Evolutionary conservation across 2,888 invertebrate genomes (phyloP).

Genomic region (Azorinus chamasolen): DNA sequence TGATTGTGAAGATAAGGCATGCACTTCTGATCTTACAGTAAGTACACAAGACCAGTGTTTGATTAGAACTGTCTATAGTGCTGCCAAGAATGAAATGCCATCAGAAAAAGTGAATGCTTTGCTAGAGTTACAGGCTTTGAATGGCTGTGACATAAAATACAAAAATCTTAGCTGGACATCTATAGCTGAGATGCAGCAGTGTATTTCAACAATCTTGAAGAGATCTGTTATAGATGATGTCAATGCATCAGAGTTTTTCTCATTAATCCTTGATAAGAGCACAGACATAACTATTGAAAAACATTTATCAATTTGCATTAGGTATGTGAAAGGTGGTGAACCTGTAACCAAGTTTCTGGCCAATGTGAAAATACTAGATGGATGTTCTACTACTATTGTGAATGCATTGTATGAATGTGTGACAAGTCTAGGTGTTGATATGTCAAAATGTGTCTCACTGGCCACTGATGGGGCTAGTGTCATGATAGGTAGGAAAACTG

Average conservation of each 20-base stretch:
- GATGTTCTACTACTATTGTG: slow-evolving; percentile 48
- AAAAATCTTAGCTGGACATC: slow-evolving; percentile 1
- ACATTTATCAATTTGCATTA: slow-evolving; percentile 31
- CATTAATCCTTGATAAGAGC: slow-evolving; percentile 49
- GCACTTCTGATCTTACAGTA: no score
- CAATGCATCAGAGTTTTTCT: slow-evolving; percentile 15
- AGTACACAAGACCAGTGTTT: no score
- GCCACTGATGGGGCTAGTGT: slow-evolving; percentile 10
- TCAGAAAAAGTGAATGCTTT: no score
- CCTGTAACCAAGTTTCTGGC: no score
- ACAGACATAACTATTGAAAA: slow-evolving; percentile 50
- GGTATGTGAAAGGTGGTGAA: slow-evolving; percentile 18
- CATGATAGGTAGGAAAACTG: slow-evolving; percentile 5
- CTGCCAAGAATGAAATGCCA: no score
- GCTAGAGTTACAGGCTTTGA: slow-evolving; percentile 1
- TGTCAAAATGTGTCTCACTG: background rate
- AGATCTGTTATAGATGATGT: background rate
- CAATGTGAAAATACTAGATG: background rate
- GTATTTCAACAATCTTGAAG: background rate
- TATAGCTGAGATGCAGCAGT: background rate
- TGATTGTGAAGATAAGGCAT: no score
- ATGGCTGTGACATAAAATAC: background rate
- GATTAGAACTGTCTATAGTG: no score
- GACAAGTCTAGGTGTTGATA: background rate
- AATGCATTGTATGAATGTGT: background rate